Percentiles rank a stretch among this genome's conserved stretches.
Conservation (phyloP, 2,113 vertebrate genomes). For the Lycaon pictus region DNA sequence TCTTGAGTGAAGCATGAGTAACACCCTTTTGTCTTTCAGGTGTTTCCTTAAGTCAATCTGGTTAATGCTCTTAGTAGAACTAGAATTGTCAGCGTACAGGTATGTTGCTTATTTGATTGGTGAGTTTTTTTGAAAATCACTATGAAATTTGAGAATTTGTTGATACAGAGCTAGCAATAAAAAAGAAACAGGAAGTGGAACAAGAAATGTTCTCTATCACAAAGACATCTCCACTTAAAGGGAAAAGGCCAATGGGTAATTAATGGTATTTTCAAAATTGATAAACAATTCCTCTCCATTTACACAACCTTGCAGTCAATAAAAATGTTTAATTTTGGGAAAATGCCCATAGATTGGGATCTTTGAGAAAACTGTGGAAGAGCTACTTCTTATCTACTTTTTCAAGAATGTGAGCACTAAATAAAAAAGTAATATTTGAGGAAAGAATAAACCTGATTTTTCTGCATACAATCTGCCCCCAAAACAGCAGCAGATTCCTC, state of each 20-base stretch:
- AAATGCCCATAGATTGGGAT: neutral
- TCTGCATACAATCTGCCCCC: neutral
- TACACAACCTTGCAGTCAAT: neutral
- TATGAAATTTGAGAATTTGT: neutral
- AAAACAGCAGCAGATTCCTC: neutral
- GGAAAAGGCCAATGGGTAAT: neutral
- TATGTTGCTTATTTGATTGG: neutral
- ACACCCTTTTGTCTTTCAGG: neutral
- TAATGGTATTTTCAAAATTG: neutral
- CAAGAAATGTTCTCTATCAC: neutral
- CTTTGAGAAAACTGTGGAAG: neutral
- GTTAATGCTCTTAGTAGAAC: neutral
- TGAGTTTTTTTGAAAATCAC: neutral
- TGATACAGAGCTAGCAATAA: neutral
- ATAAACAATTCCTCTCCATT: neutral
- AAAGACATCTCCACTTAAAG: neutral
- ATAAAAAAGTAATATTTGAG: neutral
- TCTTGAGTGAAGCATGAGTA: neutral
- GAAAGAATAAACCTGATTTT: neutral
- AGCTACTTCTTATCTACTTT: neutral
- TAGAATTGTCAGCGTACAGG: neutral
- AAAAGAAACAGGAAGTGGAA: neutral
- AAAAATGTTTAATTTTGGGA: constrained; percentile 18
- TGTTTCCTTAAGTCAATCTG: neutral
- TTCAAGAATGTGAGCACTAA: neutral